Evolutionary conservation across 64 coral and sea anemone genomes (phyloP), one percentile per base, ranked within the genome.

Genomic region (Acropora tenuis): DNA sequence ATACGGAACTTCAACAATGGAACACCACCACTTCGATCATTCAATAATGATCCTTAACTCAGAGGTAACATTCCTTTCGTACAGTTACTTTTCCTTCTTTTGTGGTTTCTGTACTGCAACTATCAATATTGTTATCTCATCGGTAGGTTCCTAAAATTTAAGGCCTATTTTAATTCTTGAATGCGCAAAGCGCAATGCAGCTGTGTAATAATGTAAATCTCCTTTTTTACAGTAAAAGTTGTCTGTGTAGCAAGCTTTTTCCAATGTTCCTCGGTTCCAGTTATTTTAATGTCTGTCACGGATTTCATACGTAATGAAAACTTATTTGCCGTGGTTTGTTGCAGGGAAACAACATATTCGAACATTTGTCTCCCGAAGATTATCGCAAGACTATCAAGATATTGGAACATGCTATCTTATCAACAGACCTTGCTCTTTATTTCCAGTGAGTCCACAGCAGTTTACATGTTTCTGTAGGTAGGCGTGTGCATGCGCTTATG

Each of bases 1-100:
- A 30, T 98, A 98, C 43, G 88, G 96, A 48, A 98, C 96, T 9
- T 98, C 96, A 5, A 98, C 96, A 4, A 98, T 98, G 96, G 96
- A 98, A 66, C 96, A 98, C 63, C 96, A 98, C n/a, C 96, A 98
- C 75, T 98, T 98, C 75, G 96, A 98, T 63, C 96, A 98, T 46
- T 90, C 80, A 10, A 98, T 98, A 53, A 98, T 98, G 96, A 98
- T 98, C 63, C 87, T 98, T 1, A 98, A 95, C 44, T 91, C 93
- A 17, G 96, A 98, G 93, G 96, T 98, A 90, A 52, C 41, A 1
- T 44, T 18, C 9, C 52, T 60, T 81, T 17, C n/a, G n/a, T 63
- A 9, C 9, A 55, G 52, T 63, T 63, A 55, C 52, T 55, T 55
- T 55, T 10, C 52, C 6, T 55, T 55, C 10, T 10, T 55, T 10